phyloP scores from a whole-genome alignment of 2,888 invertebrate genomes.

The Acanthococcus lagerstroemiae region DNA sequence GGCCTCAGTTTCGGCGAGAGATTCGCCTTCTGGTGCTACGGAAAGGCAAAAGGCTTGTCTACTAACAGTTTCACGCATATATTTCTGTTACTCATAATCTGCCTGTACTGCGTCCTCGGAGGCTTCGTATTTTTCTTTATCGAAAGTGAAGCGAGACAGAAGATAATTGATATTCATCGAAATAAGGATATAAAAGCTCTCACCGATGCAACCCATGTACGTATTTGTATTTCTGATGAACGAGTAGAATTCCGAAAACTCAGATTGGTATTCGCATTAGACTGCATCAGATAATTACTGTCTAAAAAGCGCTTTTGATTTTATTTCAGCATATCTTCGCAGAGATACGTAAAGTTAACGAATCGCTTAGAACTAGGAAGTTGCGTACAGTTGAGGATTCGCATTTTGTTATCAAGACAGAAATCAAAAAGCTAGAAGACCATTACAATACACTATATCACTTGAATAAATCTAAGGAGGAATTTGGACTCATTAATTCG shows the following conservation, averaged over 20 bases:
- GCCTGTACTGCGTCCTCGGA: constrained; percentile 69
- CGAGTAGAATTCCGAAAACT: too few species aligned
- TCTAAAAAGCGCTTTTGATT: background rate
- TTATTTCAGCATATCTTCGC: background rate
- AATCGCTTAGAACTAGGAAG: too few species aligned
- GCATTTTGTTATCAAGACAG: too few species aligned
- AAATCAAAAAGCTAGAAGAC: background rate
- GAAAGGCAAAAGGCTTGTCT: constrained; percentile 64
- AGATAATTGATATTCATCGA: background rate
- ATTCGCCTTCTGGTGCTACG: constrained; percentile 66
- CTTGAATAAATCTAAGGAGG: constrained; percentile 5
- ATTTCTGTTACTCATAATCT: constrained; percentile 66
- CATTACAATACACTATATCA: background rate
- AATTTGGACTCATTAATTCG: constrained; percentile 44
- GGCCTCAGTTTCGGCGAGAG: constrained; percentile 77
- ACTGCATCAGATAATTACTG: background rate
- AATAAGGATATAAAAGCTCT: too few species aligned
- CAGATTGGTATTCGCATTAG: too few species aligned
- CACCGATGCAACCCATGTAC: too few species aligned
- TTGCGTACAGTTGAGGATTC: too few species aligned
- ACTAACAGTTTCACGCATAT: constrained; percentile 82
- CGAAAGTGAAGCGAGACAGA: constrained; percentile 45
- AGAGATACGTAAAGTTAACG: too few species aligned
- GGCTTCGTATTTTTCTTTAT: constrained; percentile 67
- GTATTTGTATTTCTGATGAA: too few species aligned